Conservation (phyloP, 2,113 vertebrate species). For the Platysteira castanea region DNA sequence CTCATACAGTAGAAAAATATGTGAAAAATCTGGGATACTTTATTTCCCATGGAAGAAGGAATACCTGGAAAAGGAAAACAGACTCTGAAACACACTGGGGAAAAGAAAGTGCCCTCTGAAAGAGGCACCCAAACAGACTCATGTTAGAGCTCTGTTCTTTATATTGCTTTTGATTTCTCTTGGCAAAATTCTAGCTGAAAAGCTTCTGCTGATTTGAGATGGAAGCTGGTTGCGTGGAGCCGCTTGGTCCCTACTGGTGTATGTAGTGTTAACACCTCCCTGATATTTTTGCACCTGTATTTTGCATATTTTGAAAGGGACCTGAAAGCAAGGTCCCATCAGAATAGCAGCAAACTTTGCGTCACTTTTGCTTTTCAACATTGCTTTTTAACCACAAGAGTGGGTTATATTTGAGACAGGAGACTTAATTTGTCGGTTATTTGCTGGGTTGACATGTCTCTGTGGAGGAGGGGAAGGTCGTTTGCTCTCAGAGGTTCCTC, state of each 20-base stretch:
- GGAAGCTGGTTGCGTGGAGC: not conserved
- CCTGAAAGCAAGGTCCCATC: not conserved
- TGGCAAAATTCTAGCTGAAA: not conserved
- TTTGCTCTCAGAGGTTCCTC: slow-evolving; percentile 27
- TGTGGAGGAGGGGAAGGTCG: not conserved
- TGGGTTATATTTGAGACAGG: not conserved
- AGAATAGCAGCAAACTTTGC: not conserved
- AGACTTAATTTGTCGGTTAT: not conserved
- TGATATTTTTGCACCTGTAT: not conserved
- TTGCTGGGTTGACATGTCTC: not conserved
- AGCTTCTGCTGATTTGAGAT: not conserved
- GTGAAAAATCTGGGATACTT: not conserved
- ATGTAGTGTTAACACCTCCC: not conserved
- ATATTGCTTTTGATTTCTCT: not conserved
- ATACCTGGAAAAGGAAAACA: not conserved
- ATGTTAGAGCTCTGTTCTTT: not conserved
- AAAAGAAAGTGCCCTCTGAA: not conserved
- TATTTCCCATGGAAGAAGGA: not conserved
- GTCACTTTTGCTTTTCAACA: not conserved
- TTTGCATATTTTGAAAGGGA: not conserved
- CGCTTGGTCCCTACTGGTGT: not conserved
- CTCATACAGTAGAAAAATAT: not conserved
- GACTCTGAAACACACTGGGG: not conserved
- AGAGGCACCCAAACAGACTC: not conserved
- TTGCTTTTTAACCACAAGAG: not conserved